Conservation (phyloP, 2,888 invertebrate species). For the Sesia apiformis region DNA sequence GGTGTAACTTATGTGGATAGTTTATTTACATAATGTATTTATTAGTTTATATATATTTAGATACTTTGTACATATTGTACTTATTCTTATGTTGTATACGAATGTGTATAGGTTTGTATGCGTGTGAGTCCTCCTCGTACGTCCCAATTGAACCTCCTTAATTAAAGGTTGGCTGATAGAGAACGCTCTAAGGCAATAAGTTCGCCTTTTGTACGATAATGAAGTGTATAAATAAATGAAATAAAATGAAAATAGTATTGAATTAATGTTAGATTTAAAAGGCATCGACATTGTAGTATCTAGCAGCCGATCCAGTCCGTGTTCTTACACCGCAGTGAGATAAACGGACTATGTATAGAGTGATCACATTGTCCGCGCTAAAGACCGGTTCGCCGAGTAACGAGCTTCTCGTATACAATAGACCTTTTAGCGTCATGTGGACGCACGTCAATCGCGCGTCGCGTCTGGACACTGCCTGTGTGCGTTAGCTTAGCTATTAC, state of each 20-base stretch:
- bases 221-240: not conserved
- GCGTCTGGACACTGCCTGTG: constrained; percentile 13
- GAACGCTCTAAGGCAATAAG: too few species aligned
- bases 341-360: constrained; percentile 58
- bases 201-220: too few species aligned
- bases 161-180: too few species aligned
- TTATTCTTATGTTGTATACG: too few species aligned
- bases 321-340: constrained; percentile 20
- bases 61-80: too few species aligned
- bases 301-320: not conserved
- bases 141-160: too few species aligned
- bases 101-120: too few species aligned
- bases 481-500: not conserved
- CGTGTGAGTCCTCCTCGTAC: too few species aligned
- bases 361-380: constrained; percentile 71
- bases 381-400: constrained; percentile 65
- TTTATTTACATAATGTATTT: too few species aligned
- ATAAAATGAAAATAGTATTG: not conserved
- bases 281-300: not conserved
- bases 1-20: too few species aligned
- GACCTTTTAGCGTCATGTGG: constrained; percentile 72
- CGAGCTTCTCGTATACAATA: constrained; percentile 72
- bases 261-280: not conserved
- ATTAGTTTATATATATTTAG: too few species aligned
- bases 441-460: constrained; percentile 60